Evolutionary conservation across 1,140 invertebrate species (phyloP).

Genomic region (Diabrotica virgifera): DNA sequence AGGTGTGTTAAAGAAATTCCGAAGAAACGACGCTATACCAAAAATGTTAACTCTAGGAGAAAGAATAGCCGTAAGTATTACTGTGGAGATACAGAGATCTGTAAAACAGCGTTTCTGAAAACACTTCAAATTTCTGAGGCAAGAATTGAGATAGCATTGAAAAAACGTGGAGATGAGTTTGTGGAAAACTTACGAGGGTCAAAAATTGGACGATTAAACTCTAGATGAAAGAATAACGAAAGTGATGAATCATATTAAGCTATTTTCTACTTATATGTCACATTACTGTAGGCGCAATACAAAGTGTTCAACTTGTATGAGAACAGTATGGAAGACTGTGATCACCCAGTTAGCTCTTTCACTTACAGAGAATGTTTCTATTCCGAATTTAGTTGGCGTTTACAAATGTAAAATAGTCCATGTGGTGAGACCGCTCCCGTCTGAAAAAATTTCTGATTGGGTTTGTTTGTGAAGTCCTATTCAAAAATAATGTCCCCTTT

Average conservation of each 20-base stretch:
- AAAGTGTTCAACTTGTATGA: background rate
- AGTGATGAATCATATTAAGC: background rate
- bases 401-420: no score
- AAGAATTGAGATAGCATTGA: background rate
- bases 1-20: background rate
- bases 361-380: background rate
- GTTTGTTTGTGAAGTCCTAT: no score
- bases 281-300: background rate
- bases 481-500: no score
- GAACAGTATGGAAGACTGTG: background rate
- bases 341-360: background rate
- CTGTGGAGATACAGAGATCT: background rate
- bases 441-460: no score
- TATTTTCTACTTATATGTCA: background rate
- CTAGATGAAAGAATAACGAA: background rate
- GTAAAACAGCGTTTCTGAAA: background rate
- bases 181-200: background rate
- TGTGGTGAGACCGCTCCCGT: no score
- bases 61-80: background rate
- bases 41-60: background rate
- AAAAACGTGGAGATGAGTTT: background rate
- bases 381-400: background rate
- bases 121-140: background rate
- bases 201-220: constrained; percentile 1
- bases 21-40: background rate